A percentile compares a stretch with the other conserved stretches of the same genome.
phyloP scores from a whole-genome alignment of 1,140 invertebrate genomes.

The Lasioglossum albipes region DNA sequence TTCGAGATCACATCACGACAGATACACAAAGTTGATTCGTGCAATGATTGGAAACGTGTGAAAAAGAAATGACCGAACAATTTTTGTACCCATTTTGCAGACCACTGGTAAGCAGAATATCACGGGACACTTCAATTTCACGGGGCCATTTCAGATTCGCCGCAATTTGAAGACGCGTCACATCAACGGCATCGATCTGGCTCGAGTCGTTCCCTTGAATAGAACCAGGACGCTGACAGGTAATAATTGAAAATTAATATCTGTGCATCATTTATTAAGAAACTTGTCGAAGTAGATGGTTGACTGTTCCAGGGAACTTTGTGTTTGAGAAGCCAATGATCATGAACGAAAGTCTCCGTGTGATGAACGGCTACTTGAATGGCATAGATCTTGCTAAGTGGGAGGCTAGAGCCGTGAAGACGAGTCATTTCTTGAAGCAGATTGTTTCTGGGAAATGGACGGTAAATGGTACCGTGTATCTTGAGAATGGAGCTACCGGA shows the following conservation, averaged over 20 bases:
- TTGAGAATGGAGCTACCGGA: conserved; percentile 66
- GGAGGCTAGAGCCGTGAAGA: conserved; percentile 64
- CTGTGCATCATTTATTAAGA: background rate
- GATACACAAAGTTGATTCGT: too few relatives aligned
- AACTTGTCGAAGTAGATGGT: conserved; percentile 5
- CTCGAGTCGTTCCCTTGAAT: conserved; percentile 51
- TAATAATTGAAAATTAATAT: background rate
- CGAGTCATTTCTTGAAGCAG: conserved; percentile 53
- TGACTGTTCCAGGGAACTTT: conserved; percentile 62
- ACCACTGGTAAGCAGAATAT: conserved; percentile 63
- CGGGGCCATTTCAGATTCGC: conserved; percentile 50
- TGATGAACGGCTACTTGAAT: conserved; percentile 65
- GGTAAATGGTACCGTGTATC: conserved; percentile 67
- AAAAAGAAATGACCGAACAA: too few relatives aligned
- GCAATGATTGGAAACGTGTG: too few relatives aligned
- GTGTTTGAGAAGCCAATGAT: conserved; percentile 69
- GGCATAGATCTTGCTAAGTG: conserved; percentile 67
- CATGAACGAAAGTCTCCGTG: conserved; percentile 63
- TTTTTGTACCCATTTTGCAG: conserved; percentile 38
- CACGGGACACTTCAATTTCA: conserved; percentile 62
- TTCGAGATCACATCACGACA: too few relatives aligned
- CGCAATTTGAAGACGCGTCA: conserved; percentile 57
- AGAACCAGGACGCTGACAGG: conserved; percentile 50
- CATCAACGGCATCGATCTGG: conserved; percentile 64
- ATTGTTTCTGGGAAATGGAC: conserved; percentile 70